Evolutionary conservation across 2,888 invertebrate species (phyloP), one percentile per base, ranked within the genome.

Genomic region (Pheosia gnoma): DNA sequence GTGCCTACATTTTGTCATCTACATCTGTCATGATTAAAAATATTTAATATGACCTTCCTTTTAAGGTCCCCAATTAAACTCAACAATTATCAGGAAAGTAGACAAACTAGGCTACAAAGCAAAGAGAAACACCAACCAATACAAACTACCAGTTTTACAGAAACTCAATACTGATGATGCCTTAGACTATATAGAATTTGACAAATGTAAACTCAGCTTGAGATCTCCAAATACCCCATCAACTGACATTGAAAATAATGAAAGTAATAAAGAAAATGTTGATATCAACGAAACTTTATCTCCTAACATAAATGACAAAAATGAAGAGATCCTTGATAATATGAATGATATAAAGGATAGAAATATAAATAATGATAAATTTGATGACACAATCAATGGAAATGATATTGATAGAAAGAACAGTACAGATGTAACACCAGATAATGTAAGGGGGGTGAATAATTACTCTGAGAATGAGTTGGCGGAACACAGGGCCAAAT

Each of bases 401-500:
- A 51, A 57, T 25, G 56, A 59, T 13, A 61, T 59, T 59, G 60
- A 67, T 57, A 75, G 69, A 62, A 70, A 69, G 56, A 58, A 62
- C 13, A 73, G 84, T 71, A 65, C 66, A 39, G 83, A 78, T 60
- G 70, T 78, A 6, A 70, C 84, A 0, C 87, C 88, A 3, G 91
- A 92, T 78, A 81, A 89, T 60, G 86, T 88, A 5, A 84, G 84
- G 72, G 84, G 85, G 58, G 83, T 87, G 3, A 84, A 83, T 59
- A 88, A 88, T 68, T 89, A 90, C 67, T 82, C 86, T 6, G 92
- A 90, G 69, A 86, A 88, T 81, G 91, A 90, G 13, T 43, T 86
- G 51, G 84, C 75, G 6, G 82, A 82, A 51, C 95, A 95, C 77
- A 93, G 90, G 64, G 88, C 92, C 0, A 95, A 95, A 66, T 80